Evolutionary conservation across 2,888 invertebrate genomes (phyloP), one percentile per base, ranked within the genome.

Genomic region (Catonia carolina): DNA sequence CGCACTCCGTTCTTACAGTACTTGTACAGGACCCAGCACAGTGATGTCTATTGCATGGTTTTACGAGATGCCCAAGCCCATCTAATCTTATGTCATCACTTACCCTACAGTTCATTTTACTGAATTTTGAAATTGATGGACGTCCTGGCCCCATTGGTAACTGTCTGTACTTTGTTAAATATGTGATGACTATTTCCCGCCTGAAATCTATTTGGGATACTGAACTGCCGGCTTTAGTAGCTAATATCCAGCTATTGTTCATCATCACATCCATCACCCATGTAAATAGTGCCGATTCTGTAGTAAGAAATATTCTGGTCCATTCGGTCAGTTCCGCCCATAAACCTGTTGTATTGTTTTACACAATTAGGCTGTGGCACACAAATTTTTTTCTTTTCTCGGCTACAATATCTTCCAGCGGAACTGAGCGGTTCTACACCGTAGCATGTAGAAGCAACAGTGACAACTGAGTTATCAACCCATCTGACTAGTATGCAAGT

Each of bases 251-350:
- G 27, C 55, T 48, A 52, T 60, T 58, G 7, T 56, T 37, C 14
- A 53, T 42, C 14, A 27, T 39, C n/a, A 47, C 36, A 47, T 58
- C 55, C 5, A 59, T 41, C 14, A 61, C n/a, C 51, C 52, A 59
- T 7, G 55, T 39, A 15, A 61, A 41, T 7, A 59, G 23, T 17
- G 8, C 41, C 35, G 10, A 60, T 61, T 15, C 59, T 15, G 49
- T 63, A 60, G 18, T 45, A 51, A 49, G 39, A 52, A 14, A 61
- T 36, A 52, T 60, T 59, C 20, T 58, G 39, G 35, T 63, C 63
- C 55, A 58, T 59, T 3, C 33, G 51, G 52, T 63, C 61, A 33
- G 57, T 59, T 10, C 54, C 55, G 36, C 56, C 61, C 59, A 63
- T 63, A 31, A 53, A 37, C 35, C 48, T 20, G 55, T 63, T 61